Evolutionary conservation across 1,140 invertebrate genomes (phyloP), one percentile per base, ranked within the genome.

Genomic region (Zophobas morio): DNA sequence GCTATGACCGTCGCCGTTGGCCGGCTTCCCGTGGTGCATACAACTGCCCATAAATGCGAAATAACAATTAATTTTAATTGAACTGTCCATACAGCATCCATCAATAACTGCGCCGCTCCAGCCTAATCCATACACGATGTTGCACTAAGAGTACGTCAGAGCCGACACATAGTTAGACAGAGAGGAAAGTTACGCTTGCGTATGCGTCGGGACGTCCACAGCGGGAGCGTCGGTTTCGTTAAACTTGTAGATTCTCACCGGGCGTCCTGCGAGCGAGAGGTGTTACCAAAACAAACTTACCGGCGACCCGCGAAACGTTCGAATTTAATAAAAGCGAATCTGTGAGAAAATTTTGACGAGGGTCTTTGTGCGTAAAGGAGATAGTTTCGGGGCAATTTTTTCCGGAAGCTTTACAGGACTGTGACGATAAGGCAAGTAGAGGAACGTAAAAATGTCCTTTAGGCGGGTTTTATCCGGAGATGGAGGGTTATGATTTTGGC

Each of bases 161-260:
- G 60, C 20, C 37, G 60, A 40, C 60, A 66, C 60, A 40, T 5
- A 33, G 3, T n/a, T 37, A 42, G 40, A 40, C 37, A 66, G 33
- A 66, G 39, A 66, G 60, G 46, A 54, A 40, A 37, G 6, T 39
- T 73, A 54, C 49, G 71, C 51, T 73, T 73, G 71, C 71, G 71
- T 73, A 73, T 56, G 71, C 54, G 71, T 73, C 71, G 49, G 3
- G 71, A 73, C 71, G 71, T 73, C 49, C 46, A 70, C 70, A 72
- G 51, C 36, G 51, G 46, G 34, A 72, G 46, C 70, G 70, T 72
- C 70, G 70, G 51, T 72, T 72, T 72, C 51, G 70, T 72, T 54
- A 51, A 56, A 73, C 71, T 73, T 73, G 71, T 73, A 73, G 71
- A 73, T 39, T 73, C 71, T 42, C 71, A 73, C 49, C 71, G 54